Evolutionary conservation across 2,888 invertebrate species (phyloP), one percentile per base, ranked within the genome.

Genomic region (Terebella lapidaria): DNA sequence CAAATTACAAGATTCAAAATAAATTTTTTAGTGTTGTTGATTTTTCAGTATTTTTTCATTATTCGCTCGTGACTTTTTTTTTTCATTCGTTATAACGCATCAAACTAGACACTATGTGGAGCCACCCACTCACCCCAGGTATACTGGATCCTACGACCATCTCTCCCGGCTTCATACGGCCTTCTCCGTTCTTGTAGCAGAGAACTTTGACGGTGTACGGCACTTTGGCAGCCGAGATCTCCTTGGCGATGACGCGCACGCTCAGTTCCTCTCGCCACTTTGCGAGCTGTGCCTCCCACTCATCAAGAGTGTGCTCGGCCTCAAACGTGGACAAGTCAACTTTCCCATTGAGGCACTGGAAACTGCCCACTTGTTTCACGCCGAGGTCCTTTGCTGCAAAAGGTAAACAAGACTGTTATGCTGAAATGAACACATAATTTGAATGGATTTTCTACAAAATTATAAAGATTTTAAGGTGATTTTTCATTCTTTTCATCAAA

Each of bases 171-270:
- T 73, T 70, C 54, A 73, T 62, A 20, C 26, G 18, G 2, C 78
- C 79, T 47, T 78, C 79, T 2, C 79, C 79, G 69, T 80, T 80
- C 66, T 74, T 76, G 69, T 78, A 79, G 2, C 72, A 79, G 56
- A 75, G 66, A 26, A 80, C 71, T 63, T 77, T 78, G 30, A 78
- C 72, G 2, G 77, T 75, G 49, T 69, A 70, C 4, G 79, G 74
- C 3, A 72, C 69, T 51, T 67, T 67, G 15, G 75, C 74, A 3
- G 75, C 75, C n/a, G 73, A 73, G 59, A 80, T 77, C 61, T 77
- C 74, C 56, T 72, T 74, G 28, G 74, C 73, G 35, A 80, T 78
- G 24, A 69, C 63, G 3, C 70, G 54, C n/a, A 63, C 64, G 25
- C 59, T 60, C 46, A 63, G 70, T 66, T 76, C 74, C 54, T 76